phyloP scores from a whole-genome alignment of 1,140 invertebrate species.

The Mycetomoellerius zeteki region DNA sequence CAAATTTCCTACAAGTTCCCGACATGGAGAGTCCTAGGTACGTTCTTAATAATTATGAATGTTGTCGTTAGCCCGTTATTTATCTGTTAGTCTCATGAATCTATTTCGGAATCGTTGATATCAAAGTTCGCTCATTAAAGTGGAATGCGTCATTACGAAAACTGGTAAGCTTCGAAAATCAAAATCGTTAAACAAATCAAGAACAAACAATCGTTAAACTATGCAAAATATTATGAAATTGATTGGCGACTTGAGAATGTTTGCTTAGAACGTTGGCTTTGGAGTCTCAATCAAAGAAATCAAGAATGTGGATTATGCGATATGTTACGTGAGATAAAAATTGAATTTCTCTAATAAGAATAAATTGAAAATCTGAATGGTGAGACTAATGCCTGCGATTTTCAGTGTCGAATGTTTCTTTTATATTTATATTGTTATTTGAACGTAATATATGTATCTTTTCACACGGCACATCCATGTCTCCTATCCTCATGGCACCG shows the following conservation, averaged over 20 bases:
- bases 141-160: constrained; percentile 6
- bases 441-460: constrained; percentile 76
- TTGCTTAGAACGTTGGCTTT: not conserved
- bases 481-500: constrained; percentile 85
- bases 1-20: constrained; percentile 96
- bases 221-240: constrained; percentile 13
- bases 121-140: constrained; percentile 21
- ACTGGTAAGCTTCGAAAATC: constrained; percentile 20
- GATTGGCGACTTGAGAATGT: constrained; percentile 26
- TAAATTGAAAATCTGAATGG: constrained; percentile 46
- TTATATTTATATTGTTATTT: constrained; percentile 65
- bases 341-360: constrained; percentile 57
- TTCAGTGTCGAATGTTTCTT: constrained; percentile 77
- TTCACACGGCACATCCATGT: constrained; percentile 84
- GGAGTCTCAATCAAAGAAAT: constrained; percentile 4
- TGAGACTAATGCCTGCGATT: constrained; percentile 74
- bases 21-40: constrained; percentile 90
- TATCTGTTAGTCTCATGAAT: constrained; percentile 26
- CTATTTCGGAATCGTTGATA: constrained; percentile 41
- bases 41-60: constrained; percentile 59
- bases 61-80: constrained; percentile 35
- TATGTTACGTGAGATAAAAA: constrained; percentile 41
- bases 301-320: not conserved
- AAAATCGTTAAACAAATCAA: constrained; percentile 15
- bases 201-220: constrained; percentile 15